These are phyloP conservation scores for Brachionichthys hirsutus DNA, from an alignment of 2,113 vertebrate species.

Conservation along the genomic window DNA sequence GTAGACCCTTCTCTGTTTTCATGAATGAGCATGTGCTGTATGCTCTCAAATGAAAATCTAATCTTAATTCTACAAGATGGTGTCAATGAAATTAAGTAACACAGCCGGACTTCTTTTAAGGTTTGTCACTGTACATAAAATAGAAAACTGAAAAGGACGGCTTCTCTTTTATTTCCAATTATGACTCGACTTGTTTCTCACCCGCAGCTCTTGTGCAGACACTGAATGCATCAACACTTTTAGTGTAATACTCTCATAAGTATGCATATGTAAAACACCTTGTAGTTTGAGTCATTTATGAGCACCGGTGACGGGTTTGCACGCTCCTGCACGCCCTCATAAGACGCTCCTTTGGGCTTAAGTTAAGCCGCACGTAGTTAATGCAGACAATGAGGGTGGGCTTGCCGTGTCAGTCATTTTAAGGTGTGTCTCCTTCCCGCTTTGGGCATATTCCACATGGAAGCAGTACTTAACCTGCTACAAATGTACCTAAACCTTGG, in stretches of 20 bases:
- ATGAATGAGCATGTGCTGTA: not conserved
- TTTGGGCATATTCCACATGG: too few species aligned
- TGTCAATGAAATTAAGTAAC: too few species aligned
- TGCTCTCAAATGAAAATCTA: not conserved
- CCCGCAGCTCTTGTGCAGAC: constrained; percentile 42
- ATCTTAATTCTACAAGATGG: too few species aligned
- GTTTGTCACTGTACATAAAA: too few species aligned
- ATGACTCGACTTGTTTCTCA: too few species aligned
- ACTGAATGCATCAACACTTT: constrained; percentile 27
- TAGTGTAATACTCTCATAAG: constrained; percentile 34
- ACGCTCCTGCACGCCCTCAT: constrained; percentile 12
- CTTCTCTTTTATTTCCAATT: not conserved
- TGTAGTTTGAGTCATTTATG: constrained; percentile 63
- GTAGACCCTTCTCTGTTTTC: not conserved
- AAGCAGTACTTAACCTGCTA: too few species aligned
- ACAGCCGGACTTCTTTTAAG: too few species aligned
- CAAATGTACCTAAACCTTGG: too few species aligned
- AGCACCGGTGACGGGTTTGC: constrained; percentile 35
- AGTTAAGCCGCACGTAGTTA: constrained; percentile 16
- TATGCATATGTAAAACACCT: constrained; percentile 43
- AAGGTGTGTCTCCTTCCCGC: not conserved
- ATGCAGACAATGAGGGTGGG: constrained; percentile 18
- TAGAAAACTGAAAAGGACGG: not conserved
- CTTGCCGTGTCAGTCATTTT: constrained; percentile 24
- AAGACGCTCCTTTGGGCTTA: constrained; percentile 27